Base-by-base conservation (phyloP, 2,113 vertebrate genomes). In the Holacanthus passer region DNA sequence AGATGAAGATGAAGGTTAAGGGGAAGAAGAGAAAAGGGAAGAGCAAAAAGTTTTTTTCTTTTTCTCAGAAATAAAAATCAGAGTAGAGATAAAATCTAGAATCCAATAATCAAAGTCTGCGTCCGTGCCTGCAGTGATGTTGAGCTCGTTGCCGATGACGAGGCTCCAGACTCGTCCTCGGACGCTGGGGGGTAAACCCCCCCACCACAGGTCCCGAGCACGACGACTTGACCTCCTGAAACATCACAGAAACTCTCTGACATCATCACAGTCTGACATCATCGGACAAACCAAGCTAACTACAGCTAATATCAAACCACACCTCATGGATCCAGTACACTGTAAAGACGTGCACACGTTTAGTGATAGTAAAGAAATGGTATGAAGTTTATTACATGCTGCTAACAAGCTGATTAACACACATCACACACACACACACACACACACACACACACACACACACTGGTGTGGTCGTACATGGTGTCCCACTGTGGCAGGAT, bases 191-290 rank as follows among this genome's bases (percentile, higher is more conserved):
- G 76, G 76, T 41, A 78, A n/a, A 39, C 76, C 76, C 2, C 11
- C 65, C 76, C 76, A 78, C 76, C 76, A 78, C 76, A 78, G 32
- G 24, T 78, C 76, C n/a, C 12, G 32, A 5, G 65, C 31, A 1
- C 76, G 43, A 2, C 65, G 65, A 3, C 76, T 69, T 2, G 24
- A 29, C 75, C 12, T 50, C 76, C 76, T 78, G 41, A 59, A 17
- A 45, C 35, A 43, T 2, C 68, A 39, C 48, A 37, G 32, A 39
- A 0, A 41, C 8, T 1, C 31, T 59, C 16, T 62, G 59, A 56
- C 27, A 17, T 56, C 53, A 56, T 8, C 24, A 55, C 50, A 52
- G 48, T n/a, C 47, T n/a, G 22, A 58, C 27, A 31, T 31, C 35
- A 37, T 37, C 35, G 8, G 35, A 37, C 5, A 37, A 37, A 37